Percentiles rank a stretch among this genome's conserved stretches.
Conservation (phyloP, 2,797 vertebrate species). For the Hafferia zeledoni region DNA sequence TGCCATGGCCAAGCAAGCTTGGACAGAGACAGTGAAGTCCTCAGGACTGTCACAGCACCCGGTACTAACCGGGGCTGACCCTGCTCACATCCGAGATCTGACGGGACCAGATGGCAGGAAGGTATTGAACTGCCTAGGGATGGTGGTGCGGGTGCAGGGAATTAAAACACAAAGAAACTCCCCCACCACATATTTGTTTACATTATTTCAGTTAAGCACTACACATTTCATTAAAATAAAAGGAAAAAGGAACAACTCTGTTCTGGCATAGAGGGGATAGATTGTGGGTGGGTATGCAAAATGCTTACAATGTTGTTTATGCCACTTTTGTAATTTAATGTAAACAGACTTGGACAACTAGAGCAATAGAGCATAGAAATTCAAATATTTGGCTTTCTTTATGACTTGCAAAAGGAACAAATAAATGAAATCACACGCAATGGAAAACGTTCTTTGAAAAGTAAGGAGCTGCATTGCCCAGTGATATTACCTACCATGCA, state of each 20-base stretch:
- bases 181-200: background rate
- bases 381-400: background rate
- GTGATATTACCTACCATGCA: background rate
- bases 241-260: background rate
- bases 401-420: background rate
- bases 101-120: too few relatives aligned
- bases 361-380: background rate
- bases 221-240: background rate
- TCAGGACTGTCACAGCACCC: too few relatives aligned
- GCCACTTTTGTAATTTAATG: background rate
- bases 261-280: background rate
- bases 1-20: too few relatives aligned
- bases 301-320: background rate
- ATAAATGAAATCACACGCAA: background rate
- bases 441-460: background rate
- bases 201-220: background rate
- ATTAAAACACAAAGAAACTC: background rate
- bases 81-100: too few relatives aligned
- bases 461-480: background rate
- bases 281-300: background rate
- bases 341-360: background rate
- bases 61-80: too few relatives aligned
- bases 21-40: too few relatives aligned
- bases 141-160: background rate
- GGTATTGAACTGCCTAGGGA: too few relatives aligned